These are phyloP conservation scores for Nomada fabriciana DNA, from an alignment of 2,888 invertebrate species.

Conservation along the genomic window DNA sequence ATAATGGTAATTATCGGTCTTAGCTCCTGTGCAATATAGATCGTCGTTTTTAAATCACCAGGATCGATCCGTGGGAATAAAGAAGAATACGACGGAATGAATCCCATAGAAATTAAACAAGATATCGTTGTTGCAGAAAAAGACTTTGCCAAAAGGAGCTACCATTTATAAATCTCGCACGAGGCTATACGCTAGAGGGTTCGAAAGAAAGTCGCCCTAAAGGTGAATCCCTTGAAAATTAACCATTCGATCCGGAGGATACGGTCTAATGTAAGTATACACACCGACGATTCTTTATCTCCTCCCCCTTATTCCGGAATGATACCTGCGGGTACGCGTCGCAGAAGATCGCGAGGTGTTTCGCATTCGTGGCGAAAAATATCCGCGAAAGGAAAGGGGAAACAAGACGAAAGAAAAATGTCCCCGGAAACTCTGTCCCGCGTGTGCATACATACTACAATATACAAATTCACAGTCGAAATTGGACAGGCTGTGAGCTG, in stretches of 20 bases:
- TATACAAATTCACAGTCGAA: not conserved
- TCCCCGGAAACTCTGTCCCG: no score
- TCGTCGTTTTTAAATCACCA: not conserved
- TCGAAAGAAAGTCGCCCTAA: slow-evolving; percentile 13
- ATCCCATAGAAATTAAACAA: not conserved
- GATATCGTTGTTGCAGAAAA: not conserved
- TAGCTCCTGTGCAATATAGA: no score
- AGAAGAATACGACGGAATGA: no score
- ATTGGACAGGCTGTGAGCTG: not conserved
- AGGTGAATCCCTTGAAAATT: slow-evolving; percentile 37
- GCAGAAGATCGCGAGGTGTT: slow-evolving; percentile 62
- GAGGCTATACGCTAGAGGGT: not conserved
- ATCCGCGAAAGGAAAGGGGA: slow-evolving; percentile 36
- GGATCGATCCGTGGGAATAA: no score
- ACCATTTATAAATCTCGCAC: slow-evolving; percentile 30
- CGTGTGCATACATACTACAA: no score
- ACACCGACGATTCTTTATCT: slow-evolving; percentile 25
- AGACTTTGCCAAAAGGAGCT: no score
- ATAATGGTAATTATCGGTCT: not conserved
- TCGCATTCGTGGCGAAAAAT: slow-evolving; percentile 67
- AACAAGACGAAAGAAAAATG: slow-evolving; percentile 48
- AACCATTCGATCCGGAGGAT: slow-evolving; percentile 44
- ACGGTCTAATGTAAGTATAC: slow-evolving; percentile 18
- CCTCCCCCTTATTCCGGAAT: slow-evolving; percentile 17
- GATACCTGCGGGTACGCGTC: slow-evolving; percentile 50